Conservation (phyloP, 2,888 invertebrate genomes). For the Napeogenes inachia region DNA sequence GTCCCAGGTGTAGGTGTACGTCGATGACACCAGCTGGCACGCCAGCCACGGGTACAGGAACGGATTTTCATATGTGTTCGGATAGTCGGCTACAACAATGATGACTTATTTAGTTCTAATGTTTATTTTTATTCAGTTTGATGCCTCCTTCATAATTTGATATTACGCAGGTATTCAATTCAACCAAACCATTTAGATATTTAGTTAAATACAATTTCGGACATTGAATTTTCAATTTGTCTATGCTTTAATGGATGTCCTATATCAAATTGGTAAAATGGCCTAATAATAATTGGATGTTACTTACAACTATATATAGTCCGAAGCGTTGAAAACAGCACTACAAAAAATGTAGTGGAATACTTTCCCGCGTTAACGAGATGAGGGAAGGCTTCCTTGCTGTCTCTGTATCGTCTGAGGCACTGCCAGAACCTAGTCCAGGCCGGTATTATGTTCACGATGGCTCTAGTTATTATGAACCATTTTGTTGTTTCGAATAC, state of each 20-base stretch:
- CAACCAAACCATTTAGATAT: too few relatives aligned
- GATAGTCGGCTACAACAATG: conserved; percentile 68
- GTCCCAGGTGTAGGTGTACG: conserved; percentile 98
- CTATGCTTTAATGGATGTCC: too few relatives aligned
- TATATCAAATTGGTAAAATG: too few relatives aligned
- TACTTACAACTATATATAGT: conserved; percentile 66
- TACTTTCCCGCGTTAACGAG: conserved; percentile 99
- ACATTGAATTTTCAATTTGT: too few relatives aligned
- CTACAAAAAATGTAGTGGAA: conserved; percentile 96
- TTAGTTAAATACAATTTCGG: too few relatives aligned
- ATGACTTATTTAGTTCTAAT: too few relatives aligned
- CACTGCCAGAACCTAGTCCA: conserved; percentile 99
- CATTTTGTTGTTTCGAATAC: conserved; percentile 81
- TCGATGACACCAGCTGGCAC: conserved; percentile 90
- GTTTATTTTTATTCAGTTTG: too few relatives aligned
- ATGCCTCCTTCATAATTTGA: too few relatives aligned
- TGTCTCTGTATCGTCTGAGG: conserved; percentile 95
- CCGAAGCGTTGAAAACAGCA: conserved; percentile 87
- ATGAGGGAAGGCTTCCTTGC: conserved; percentile 95
- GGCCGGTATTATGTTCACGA: conserved; percentile 95
- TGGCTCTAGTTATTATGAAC: conserved; percentile 85
- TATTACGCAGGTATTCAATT: too few relatives aligned
- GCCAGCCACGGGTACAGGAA: conserved; percentile 94
- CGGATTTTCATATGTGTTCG: conserved; percentile 84
- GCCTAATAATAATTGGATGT: neutral